phyloP scores from a whole-genome alignment of 2,888 invertebrate genomes.

The Drosophila flavopinicola region DNA sequence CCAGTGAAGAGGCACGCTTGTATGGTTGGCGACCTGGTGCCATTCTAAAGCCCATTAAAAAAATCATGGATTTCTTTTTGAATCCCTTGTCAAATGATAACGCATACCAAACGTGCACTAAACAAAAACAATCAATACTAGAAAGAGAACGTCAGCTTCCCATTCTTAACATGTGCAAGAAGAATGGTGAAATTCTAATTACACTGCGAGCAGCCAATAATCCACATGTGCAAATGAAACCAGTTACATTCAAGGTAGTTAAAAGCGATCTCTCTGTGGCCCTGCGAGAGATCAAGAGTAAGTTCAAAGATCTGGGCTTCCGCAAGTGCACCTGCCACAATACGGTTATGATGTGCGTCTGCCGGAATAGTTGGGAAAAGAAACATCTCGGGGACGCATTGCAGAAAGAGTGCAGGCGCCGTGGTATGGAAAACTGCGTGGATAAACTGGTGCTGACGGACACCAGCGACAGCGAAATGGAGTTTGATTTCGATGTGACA shows the following conservation, averaged over 20 bases:
- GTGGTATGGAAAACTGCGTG: slow-evolving; percentile 59
- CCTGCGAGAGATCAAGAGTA: slow-evolving; percentile 85
- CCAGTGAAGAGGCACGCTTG: slow-evolving; percentile 53
- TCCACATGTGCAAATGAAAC: slow-evolving; percentile 82
- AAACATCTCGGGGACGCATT: slow-evolving; percentile 85
- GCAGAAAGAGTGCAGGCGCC: slow-evolving; percentile 83
- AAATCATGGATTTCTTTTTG: slow-evolving; percentile 80
- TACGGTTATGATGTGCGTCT: slow-evolving; percentile 82
- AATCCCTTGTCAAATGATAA: slow-evolving; percentile 65
- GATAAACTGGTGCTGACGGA: slow-evolving; percentile 78
- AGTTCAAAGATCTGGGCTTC: slow-evolving; percentile 86
- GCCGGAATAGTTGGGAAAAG: slow-evolving; percentile 80
- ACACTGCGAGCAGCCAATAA: slow-evolving; percentile 77
- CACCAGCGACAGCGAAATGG: slow-evolving; percentile 85
- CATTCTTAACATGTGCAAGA: slow-evolving; percentile 87
- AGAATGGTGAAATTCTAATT: slow-evolving; percentile 87
- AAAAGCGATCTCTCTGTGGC: slow-evolving; percentile 86
- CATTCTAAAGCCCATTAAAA: slow-evolving; percentile 77
- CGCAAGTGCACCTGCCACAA: slow-evolving; percentile 86
- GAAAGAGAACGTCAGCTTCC: slow-evolving; percentile 83
- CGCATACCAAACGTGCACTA: slow-evolving; percentile 59
- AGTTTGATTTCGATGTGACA: slow-evolving; percentile 89
- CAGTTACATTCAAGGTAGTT: slow-evolving; percentile 88
- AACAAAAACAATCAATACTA: slow-evolving; percentile 82
- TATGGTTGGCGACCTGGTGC: slow-evolving; percentile 83